Evolutionary conservation across 1,140 invertebrate species (phyloP).

Genomic region (Drosophila parvula): DNA sequence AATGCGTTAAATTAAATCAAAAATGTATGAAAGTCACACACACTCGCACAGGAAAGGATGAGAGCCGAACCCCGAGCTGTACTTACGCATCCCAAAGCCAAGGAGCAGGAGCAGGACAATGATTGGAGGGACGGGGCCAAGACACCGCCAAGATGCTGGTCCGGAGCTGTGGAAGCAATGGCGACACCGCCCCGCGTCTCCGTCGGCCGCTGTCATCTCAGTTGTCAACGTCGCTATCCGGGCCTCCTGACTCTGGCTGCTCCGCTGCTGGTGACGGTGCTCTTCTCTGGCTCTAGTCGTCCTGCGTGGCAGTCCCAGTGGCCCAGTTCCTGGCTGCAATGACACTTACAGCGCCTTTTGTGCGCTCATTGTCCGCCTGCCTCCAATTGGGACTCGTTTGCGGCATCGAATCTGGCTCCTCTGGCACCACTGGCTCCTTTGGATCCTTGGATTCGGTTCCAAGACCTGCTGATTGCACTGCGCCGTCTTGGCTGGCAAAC

Average conservation of each 20-base stretch:
- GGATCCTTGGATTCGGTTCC: constrained; percentile 22
- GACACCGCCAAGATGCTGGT: constrained; percentile 59
- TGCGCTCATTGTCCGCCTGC: constrained; percentile 69
- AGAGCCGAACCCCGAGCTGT: constrained; percentile 45
- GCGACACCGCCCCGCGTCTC: constrained; percentile 43
- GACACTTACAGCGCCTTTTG: constrained; percentile 78
- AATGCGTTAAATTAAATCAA: constrained; percentile 75
- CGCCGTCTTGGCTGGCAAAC: constrained; percentile 62
- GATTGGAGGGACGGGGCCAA: constrained; percentile 26
- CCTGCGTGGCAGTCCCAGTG: constrained; percentile 61
- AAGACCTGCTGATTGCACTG: constrained; percentile 70
- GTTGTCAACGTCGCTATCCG: constrained; percentile 45
- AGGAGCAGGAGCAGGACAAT: constrained; percentile 36
- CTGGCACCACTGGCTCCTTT: constrained; percentile 11
- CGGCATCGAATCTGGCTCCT: constrained; percentile 66
- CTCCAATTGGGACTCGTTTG: constrained; percentile 78
- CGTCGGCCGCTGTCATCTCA: constrained; percentile 48
- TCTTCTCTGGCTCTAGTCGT: constrained; percentile 28
- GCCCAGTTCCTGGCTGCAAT: constrained; percentile 73
- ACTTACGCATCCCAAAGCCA: constrained; percentile 66
- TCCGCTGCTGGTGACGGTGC: constrained; percentile 18
- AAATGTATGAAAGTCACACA: constrained; percentile 58
- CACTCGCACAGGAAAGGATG: constrained; percentile 3
- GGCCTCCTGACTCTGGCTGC: constrained; percentile 20
- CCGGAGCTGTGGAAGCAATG: constrained; percentile 54